These are phyloP conservation scores for Troilus luridus DNA, from an alignment of 2,888 invertebrate genomes.

Conservation along the genomic window DNA sequence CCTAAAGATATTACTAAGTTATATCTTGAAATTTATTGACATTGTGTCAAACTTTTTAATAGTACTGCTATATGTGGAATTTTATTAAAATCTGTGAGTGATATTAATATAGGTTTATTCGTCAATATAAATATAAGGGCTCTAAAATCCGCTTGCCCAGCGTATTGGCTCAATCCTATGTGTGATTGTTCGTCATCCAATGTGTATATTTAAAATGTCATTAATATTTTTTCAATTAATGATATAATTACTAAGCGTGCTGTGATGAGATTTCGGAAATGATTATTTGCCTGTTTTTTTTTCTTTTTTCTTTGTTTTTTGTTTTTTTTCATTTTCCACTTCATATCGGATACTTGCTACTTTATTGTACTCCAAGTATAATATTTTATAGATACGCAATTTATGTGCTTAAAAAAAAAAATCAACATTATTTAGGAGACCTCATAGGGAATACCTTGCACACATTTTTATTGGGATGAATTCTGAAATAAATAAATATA, in stretches of 20 bases:
- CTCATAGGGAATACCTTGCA: conserved; percentile 46
- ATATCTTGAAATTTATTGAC: too few species aligned
- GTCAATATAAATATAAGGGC: conserved; percentile 5
- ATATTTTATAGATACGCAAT: conserved; percentile 50
- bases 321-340: conserved; percentile 9
- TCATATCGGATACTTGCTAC: conserved; percentile 25
- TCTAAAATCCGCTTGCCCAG: conserved; percentile 33
- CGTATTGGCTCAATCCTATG: conserved; percentile 57
- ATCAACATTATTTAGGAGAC: conserved; percentile 8
- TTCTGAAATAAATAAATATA: not conserved
- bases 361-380: conserved; percentile 13
- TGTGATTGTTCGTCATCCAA: conserved; percentile 58
- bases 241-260: conserved; percentile 53
- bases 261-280: conserved; percentile 58
- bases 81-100: not conserved
- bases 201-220: conserved; percentile 51
- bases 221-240: conserved; percentile 52
- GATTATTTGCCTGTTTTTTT: conserved; percentile 30
- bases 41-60: not conserved
- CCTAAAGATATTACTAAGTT: too few species aligned
- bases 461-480: conserved; percentile 46
- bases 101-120: not conserved
- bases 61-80: not conserved
- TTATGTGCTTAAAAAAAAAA: conserved; percentile 40
- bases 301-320: not conserved